phyloP scores from a whole-genome alignment of 2,113 vertebrate genomes.

The Noctilio leporinus region DNA sequence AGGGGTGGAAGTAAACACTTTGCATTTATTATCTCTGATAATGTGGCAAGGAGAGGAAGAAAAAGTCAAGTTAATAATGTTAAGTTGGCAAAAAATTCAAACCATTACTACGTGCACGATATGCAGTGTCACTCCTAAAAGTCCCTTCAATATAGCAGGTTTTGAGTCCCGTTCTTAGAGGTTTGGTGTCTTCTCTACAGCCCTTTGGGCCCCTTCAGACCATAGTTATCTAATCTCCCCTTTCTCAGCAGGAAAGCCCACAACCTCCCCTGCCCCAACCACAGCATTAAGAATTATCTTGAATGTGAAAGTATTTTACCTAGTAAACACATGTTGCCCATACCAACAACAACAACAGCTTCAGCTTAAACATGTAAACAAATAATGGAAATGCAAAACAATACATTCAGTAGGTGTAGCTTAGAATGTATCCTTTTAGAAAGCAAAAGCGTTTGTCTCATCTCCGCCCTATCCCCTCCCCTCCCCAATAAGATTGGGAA shows the following conservation, averaged over 20 bases:
- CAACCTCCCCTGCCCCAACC: background rate
- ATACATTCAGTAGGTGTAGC: background rate
- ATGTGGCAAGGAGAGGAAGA: background rate
- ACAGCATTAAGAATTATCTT: background rate
- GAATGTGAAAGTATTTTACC: background rate
- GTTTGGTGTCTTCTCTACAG: background rate
- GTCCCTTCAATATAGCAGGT: background rate
- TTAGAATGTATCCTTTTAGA: background rate
- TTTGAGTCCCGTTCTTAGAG: background rate
- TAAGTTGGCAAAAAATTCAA: background rate
- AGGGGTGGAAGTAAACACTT: background rate
- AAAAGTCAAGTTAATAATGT: background rate
- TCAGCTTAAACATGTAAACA: background rate
- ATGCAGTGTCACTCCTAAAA: background rate
- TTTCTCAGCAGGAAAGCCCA: background rate
- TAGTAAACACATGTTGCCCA: background rate
- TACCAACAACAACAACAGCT: background rate
- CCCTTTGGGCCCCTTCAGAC: background rate
- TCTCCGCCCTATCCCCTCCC: no score
- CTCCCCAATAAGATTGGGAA: background rate
- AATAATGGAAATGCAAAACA: background rate
- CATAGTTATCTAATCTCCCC: conserved; percentile 3
- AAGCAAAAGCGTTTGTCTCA: background rate
- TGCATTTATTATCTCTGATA: background rate
- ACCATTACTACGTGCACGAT: background rate